Conservation (phyloP, 2,113 vertebrate genomes). For the Coturnix japonica region DNA sequence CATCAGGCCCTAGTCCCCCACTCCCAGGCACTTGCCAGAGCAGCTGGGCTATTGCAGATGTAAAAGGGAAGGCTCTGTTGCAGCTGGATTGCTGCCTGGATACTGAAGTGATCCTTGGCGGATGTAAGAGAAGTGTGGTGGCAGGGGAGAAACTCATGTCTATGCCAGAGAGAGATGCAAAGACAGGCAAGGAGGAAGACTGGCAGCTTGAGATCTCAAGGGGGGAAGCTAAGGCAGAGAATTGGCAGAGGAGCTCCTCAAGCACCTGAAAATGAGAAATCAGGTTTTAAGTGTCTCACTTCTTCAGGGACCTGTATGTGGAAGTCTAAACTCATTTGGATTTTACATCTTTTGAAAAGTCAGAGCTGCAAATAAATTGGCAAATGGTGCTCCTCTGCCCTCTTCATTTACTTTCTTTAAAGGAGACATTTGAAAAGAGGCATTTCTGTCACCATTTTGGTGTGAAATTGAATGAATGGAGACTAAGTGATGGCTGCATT, state of each 20-base stretch:
- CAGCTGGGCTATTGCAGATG: background rate
- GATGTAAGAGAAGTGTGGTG: background rate
- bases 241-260: background rate
- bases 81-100: background rate
- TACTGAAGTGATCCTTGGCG: background rate
- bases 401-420: constrained; percentile 35
- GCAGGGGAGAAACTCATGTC: background rate
- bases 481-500: background rate
- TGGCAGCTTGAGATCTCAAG: background rate
- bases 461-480: background rate
- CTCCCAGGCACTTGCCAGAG: fast-evolving
- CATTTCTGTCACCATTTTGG: background rate
- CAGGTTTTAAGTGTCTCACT: background rate
- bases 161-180: background rate
- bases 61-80: background rate
- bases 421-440: background rate
- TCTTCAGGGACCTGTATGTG: background rate
- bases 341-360: background rate
- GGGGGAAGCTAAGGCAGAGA: background rate
- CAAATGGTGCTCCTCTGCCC: background rate
- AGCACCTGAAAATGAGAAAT: background rate
- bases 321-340: background rate
- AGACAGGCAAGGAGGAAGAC: background rate
- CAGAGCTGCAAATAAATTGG: background rate
- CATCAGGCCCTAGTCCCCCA: background rate